A percentile compares a stretch with the other conserved stretches of the same genome.
Evolutionary conservation across 1,140 invertebrate genomes (phyloP).

Genomic region (Adelges cooleyi): DNA sequence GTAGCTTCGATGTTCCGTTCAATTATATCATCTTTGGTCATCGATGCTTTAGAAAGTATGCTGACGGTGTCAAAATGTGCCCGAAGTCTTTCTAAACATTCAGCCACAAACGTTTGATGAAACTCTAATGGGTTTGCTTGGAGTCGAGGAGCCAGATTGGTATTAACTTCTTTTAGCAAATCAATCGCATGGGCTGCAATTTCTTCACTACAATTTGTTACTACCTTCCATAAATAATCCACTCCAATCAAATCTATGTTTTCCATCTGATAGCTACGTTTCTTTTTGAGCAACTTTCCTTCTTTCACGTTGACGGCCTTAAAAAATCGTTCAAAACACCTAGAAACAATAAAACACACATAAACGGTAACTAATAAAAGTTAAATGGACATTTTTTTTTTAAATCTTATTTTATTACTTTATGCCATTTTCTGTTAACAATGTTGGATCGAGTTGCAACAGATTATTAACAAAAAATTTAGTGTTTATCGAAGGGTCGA

Average conservation of each 20-base stretch:
- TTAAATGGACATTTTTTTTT: neutral
- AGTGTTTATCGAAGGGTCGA: conserved; percentile 91
- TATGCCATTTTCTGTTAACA: conserved; percentile 91
- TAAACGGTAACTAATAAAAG: neutral
- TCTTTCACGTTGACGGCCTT: conserved; percentile 94
- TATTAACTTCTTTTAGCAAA: conserved; percentile 84
- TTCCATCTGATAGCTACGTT: conserved; percentile 68
- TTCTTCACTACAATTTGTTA: conserved; percentile 78
- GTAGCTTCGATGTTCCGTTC: conserved; percentile 51
- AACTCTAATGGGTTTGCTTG: conserved; percentile 63
- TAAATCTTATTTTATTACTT: conserved; percentile 45
- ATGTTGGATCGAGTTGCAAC: conserved; percentile 75
- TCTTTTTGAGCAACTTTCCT: conserved; percentile 78
- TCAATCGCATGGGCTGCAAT: conserved; percentile 84
- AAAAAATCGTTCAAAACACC: conserved; percentile 87
- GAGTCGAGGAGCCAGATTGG: conserved; percentile 78
- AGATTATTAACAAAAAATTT: conserved; percentile 96
- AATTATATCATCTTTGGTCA: conserved; percentile 8
- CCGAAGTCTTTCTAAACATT: conserved; percentile 77
- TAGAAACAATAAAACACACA: conserved; percentile 35
- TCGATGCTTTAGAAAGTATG: conserved; percentile 38
- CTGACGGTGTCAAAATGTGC: conserved; percentile 65
- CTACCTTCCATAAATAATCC: conserved; percentile 91
- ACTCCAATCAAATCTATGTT: conserved; percentile 86
- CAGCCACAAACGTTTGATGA: conserved; percentile 81